phyloP scores from a whole-genome alignment of 2,888 invertebrate genomes.

The Morpho achilles region DNA sequence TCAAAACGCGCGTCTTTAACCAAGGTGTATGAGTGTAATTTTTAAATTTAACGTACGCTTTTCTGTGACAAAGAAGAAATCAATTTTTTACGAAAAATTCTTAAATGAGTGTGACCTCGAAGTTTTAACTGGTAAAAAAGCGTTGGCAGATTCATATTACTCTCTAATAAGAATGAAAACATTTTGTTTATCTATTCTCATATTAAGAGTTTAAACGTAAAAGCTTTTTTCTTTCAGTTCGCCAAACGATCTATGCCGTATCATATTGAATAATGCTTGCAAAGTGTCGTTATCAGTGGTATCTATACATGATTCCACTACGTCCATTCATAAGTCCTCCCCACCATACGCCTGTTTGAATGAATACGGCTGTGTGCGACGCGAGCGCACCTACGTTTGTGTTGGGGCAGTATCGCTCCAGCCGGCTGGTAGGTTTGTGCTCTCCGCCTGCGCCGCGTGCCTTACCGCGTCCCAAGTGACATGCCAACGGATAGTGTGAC shows the following conservation, averaged over 20 bases:
- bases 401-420: constrained; percentile 50
- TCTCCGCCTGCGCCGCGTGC: constrained; percentile 41
- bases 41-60: too few species aligned
- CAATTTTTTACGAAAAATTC: too few species aligned
- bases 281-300: constrained; percentile 56
- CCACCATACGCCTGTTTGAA: constrained; percentile 57
- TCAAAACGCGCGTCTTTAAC: too few species aligned
- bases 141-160: too few species aligned
- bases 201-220: too few species aligned
- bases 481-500: constrained; percentile 63
- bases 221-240: constrained; percentile 18
- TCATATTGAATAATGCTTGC: constrained; percentile 58
- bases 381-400: constrained; percentile 55
- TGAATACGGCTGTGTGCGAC: constrained; percentile 63
- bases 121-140: too few species aligned
- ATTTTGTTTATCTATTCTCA: too few species aligned
- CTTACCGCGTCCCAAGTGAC: constrained; percentile 42
- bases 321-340: constrained; percentile 76
- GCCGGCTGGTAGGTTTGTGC: constrained; percentile 49
- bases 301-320: constrained; percentile 52
- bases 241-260: constrained; percentile 35
- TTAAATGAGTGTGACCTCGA: too few species aligned
- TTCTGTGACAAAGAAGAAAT: too few species aligned
- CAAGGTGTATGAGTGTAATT: too few species aligned
- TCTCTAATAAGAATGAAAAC: too few species aligned